phyloP scores from a whole-genome alignment of 2,113 vertebrate genomes.

The Cynocephalus volans region DNA sequence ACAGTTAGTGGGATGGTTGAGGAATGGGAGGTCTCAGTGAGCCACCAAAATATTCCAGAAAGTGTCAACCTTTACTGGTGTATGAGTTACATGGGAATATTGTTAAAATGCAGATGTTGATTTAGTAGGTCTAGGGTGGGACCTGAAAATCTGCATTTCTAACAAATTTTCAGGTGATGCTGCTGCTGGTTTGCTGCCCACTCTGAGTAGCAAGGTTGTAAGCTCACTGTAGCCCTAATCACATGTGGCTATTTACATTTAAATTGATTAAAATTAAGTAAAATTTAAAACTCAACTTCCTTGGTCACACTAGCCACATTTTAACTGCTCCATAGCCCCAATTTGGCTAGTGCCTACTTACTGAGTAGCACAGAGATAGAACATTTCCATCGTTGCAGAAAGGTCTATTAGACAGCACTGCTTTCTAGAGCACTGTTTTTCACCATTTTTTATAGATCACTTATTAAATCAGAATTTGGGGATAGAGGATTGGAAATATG shows the following conservation, averaged over 20 bases:
- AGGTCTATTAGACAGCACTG: neutral
- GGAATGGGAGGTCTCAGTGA: neutral
- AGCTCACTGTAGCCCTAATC: neutral
- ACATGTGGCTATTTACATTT: neutral
- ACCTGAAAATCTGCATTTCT: neutral
- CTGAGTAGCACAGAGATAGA: neutral
- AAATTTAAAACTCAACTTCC: neutral
- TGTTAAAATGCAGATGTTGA: neutral
- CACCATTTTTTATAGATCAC: neutral
- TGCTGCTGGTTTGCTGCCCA: neutral
- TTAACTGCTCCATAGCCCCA: neutral
- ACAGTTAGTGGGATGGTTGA: too few relatives aligned
- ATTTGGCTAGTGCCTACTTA: neutral
- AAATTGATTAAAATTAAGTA: neutral
- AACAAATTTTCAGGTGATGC: neutral
- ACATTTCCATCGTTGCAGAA: neutral
- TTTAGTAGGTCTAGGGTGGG: neutral
- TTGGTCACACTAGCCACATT: too few relatives aligned
- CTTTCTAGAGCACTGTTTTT: neutral
- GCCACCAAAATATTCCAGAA: neutral
- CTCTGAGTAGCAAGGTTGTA: neutral
- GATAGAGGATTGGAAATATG: neutral
- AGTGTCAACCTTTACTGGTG: neutral
- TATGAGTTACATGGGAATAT: neutral
- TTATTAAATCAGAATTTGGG: neutral